phyloP scores from a whole-genome alignment of 2,888 invertebrate species.

The Euclidia mi region DNA sequence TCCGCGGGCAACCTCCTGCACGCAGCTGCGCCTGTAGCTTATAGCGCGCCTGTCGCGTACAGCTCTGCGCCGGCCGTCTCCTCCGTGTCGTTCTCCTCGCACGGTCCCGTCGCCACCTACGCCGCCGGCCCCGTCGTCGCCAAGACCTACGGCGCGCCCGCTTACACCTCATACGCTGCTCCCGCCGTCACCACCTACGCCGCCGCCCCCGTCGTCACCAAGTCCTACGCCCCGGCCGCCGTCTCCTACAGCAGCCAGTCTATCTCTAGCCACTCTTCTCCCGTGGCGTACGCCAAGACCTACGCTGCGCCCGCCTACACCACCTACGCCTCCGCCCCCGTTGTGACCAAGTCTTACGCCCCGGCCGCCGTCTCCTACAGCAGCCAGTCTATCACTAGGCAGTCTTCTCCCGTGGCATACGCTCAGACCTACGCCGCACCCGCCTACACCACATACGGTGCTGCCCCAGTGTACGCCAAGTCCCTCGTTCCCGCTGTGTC shows the following conservation, averaged over 20 bases:
- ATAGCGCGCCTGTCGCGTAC: conserved; percentile 77
- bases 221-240: conserved; percentile 71
- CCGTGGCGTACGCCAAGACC: conserved; percentile 61
- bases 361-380: conserved; percentile 46
- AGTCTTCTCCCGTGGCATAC: conserved; percentile 36
- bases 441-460: conserved; percentile 67
- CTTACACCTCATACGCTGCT: conserved; percentile 82
- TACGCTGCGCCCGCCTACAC: conserved; percentile 59
- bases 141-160: conserved; percentile 61
- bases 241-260: conserved; percentile 56
- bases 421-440: conserved; percentile 63
- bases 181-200: conserved; percentile 68
- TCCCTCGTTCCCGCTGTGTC: conserved; percentile 71
- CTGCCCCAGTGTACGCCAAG: conserved; percentile 73
- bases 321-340: conserved; percentile 65
- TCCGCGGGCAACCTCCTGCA: conserved; percentile 90
- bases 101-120: conserved; percentile 57
- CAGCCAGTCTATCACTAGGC: conserved; percentile 57
- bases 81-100: conserved; percentile 52
- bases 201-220: conserved; percentile 70
- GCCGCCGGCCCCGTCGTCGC: conserved; percentile 69
- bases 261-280: conserved; percentile 74
- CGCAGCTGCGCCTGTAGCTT: conserved; percentile 73
- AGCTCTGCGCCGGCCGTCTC: conserved; percentile 76
- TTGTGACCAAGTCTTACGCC: conserved; percentile 49